Evolutionary conservation across 2,888 invertebrate species (phyloP), one percentile per base, ranked within the genome.

Genomic region (Cataglyphis cursor): DNA sequence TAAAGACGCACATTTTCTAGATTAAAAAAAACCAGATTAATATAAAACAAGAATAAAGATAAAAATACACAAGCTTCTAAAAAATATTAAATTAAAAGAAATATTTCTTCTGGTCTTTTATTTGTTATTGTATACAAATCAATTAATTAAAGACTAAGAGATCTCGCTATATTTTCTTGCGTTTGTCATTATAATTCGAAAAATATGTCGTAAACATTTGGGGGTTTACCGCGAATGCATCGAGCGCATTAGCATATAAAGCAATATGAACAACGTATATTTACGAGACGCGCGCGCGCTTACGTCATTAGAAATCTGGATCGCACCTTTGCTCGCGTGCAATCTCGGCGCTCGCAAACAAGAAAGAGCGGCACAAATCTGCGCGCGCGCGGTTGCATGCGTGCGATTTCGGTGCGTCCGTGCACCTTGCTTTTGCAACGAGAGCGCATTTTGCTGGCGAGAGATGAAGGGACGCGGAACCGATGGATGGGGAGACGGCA

Each of bases 291-390:
- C n/a, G n/a, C 15, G 38, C 35, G 24, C 51, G 59, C 51, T 82
- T 65, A 74, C 38, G 44, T 48, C 41, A 41, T 68, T 75, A 74
- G 78, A 81, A 83, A 82, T 86, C 41, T 57, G 70, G 24, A 72
- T 85, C 64, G 31, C 88, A 81, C 31, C 73, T 88, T 88, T 85
- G 83, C 66, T 31, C 61, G 38, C 44, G 48, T 44, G 72, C 41
- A 18, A 82, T 78, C 44, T 28, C 59, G 72, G 54, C 65, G 18
- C 35, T 24, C 51, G n/a, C n/a, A 5, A 57, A 57, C 28, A 57
- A 78, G 41, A 78, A 21, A 18, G 21, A 57, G 12, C 48, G 65
- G 18, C 38, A 51, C 24, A 35, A 24, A 51, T 65, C 24, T 35
- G 21, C 68, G 31, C 31, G 51, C 35, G 15, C 61, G 76, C 73